Evolutionary conservation across 1,140 invertebrate genomes (phyloP).

Genomic region (Atta colombica): DNA sequence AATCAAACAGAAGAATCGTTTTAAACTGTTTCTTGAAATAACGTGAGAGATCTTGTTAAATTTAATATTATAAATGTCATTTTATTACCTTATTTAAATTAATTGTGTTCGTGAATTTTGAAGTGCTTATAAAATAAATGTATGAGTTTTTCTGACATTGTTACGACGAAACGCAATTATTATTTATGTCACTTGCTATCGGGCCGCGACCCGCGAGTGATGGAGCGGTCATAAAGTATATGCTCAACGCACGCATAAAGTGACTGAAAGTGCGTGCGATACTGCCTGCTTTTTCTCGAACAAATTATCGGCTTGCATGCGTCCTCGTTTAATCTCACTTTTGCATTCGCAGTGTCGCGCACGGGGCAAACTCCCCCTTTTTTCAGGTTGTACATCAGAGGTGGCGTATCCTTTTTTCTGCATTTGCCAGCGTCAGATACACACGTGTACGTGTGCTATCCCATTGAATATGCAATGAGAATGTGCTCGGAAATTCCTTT

Average conservation of each 20-base stretch:
- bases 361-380: slow-evolving; percentile 10
- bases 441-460: slow-evolving; percentile 52
- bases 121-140: background rate
- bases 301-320: slow-evolving; percentile 55
- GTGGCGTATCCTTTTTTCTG: slow-evolving; percentile 47
- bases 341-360: slow-evolving; percentile 49
- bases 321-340: slow-evolving; percentile 53
- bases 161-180: background rate
- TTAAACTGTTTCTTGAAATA: no score
- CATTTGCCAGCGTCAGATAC: slow-evolving; percentile 59
- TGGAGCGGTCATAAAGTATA: background rate
- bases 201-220: background rate
- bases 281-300: slow-evolving; percentile 20
- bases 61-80: background rate
- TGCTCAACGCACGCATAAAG: slow-evolving; percentile 8
- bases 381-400: slow-evolving; percentile 59
- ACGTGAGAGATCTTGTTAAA: background rate
- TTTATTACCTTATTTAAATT: background rate
- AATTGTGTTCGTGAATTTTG: background rate
- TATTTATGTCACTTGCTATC: background rate
- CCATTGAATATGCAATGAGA: slow-evolving; percentile 64
- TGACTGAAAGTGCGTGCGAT: slow-evolving; percentile 32
- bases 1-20: background rate
- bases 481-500: slow-evolving; percentile 53
- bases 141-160: background rate